phyloP scores from a whole-genome alignment of 2,888 invertebrate genomes.

The Drosophila histrio region DNA sequence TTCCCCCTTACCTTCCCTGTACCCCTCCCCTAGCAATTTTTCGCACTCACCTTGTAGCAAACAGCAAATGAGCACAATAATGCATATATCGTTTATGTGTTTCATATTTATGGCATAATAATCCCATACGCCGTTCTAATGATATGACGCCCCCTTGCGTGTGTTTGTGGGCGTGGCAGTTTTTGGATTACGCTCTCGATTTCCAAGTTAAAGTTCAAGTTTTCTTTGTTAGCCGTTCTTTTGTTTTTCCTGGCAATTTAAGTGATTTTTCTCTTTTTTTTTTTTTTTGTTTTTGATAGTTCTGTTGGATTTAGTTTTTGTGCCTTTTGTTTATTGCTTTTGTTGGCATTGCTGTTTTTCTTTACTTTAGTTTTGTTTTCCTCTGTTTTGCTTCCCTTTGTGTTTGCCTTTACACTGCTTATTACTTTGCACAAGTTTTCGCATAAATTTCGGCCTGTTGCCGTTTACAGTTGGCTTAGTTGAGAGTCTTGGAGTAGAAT shows the following conservation, averaged over 20 bases:
- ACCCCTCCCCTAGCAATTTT: neutral
- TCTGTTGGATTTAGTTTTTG: slow-evolving; percentile 43
- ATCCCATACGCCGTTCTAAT: slow-evolving; percentile 40
- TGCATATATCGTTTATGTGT: slow-evolving; percentile 81
- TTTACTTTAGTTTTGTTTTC: slow-evolving; percentile 34
- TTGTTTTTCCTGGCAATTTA: slow-evolving; percentile 55
- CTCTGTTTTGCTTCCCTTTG: slow-evolving; percentile 14
- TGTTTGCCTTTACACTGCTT: slow-evolving; percentile 48
- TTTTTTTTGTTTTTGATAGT: slow-evolving; percentile 37
- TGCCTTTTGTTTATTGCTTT: slow-evolving; percentile 55
- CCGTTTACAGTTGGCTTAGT: slow-evolving; percentile 64
- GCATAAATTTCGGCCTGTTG: slow-evolving; percentile 72
- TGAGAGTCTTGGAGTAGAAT: slow-evolving; percentile 9
- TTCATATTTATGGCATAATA: slow-evolving; percentile 84
- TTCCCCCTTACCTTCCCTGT: neutral
- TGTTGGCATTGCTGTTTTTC: slow-evolving; percentile 37
- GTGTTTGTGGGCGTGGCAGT: slow-evolving; percentile 6
- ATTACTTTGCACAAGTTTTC: slow-evolving; percentile 72
- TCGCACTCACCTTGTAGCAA: slow-evolving; percentile 80
- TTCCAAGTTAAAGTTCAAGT: slow-evolving; percentile 21
- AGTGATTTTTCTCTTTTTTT: slow-evolving; percentile 52
- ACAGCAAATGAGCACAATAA: slow-evolving; percentile 81
- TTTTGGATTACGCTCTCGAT: slow-evolving; percentile 31
- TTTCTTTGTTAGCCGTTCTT: slow-evolving; percentile 19
- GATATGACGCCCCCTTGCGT: slow-evolving; percentile 21